phyloP scores from a whole-genome alignment of 2,113 vertebrate genomes.

The Nibea albiflora region DNA sequence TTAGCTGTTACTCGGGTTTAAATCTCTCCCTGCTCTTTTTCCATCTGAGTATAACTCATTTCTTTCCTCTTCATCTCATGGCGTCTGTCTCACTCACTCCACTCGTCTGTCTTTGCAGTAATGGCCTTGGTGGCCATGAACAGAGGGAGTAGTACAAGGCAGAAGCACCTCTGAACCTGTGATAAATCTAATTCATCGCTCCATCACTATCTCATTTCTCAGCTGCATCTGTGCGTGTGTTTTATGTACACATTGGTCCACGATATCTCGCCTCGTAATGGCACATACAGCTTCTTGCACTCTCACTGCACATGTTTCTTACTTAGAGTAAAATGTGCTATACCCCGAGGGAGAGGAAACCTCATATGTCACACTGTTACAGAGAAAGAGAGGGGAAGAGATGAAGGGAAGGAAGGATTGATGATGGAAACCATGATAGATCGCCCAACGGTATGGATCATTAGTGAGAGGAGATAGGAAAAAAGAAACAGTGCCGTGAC shows the following conservation, averaged over 20 bases:
- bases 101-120: background rate
- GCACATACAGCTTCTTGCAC: background rate
- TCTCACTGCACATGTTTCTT: constrained; percentile 10
- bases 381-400: background rate
- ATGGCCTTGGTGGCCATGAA: background rate
- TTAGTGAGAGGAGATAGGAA: constrained; percentile 25
- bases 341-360: constrained; percentile 12
- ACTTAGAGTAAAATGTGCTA: constrained; percentile 39
- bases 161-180: background rate
- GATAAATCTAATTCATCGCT: constrained; percentile 44
- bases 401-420: background rate
- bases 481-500: background rate
- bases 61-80: background rate
- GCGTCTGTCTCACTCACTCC: background rate
- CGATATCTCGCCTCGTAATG: background rate
- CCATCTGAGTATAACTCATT: background rate
- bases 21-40: too few species aligned
- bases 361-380: constrained; percentile 11
- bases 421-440: constrained; percentile 34
- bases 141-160: too few species aligned
- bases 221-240: background rate
- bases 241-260: background rate
- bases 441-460: constrained; percentile 21
- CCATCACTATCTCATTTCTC: constrained; percentile 36
- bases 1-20: background rate